These are phyloP conservation scores for Drosophila phalerata DNA, from an alignment of 2,888 invertebrate genomes.

Conservation along the genomic window DNA sequence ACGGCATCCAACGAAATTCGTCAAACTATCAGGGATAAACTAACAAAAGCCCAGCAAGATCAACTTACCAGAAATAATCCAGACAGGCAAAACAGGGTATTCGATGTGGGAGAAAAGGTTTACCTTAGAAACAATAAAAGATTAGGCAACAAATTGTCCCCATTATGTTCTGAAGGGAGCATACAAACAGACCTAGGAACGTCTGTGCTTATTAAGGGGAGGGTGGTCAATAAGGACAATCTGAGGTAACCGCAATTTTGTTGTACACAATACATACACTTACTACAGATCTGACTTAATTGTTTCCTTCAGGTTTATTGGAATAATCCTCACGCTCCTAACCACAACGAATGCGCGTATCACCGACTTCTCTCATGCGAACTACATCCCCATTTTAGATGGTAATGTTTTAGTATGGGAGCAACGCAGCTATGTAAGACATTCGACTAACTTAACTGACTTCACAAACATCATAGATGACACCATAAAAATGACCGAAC, in stretches of 20 bases:
- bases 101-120: neutral
- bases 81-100: too few species aligned
- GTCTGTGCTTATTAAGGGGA: too few species aligned
- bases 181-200: too few species aligned
- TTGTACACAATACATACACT: too few species aligned
- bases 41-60: neutral
- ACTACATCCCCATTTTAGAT: neutral
- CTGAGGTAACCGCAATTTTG: too few species aligned
- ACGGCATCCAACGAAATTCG: neutral
- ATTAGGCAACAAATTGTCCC: too few species aligned
- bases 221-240: too few species aligned
- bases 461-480: neutral
- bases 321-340: too few species aligned
- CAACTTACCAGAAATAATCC: too few species aligned
- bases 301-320: too few species aligned
- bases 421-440: neutral
- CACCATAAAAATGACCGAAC: neutral
- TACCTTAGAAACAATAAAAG: neutral
- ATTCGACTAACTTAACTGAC: neutral
- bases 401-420: neutral
- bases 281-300: too few species aligned
- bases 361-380: neutral
- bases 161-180: slow-evolving; percentile 44
- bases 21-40: neutral
- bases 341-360: too few species aligned